Percentiles rank a stretch among this genome's conserved stretches.
phyloP scores from a whole-genome alignment of 2,888 invertebrate genomes.

The Megalurothrips usitatus region DNA sequence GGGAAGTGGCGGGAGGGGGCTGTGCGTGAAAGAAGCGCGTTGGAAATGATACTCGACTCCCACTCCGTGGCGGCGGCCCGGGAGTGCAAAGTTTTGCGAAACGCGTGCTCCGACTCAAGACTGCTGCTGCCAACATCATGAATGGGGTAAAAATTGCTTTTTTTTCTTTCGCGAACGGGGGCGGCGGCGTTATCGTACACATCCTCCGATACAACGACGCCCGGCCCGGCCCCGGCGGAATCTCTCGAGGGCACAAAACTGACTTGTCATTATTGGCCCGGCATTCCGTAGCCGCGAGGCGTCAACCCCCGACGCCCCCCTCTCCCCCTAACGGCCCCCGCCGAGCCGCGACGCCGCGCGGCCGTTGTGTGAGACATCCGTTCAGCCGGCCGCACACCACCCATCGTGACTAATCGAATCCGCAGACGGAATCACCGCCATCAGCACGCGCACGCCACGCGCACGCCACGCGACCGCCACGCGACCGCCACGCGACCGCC shows the following conservation, averaged over 20 bases:
- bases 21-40: too few species aligned
- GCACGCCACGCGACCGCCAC: neutral
- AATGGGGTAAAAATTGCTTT: constrained; percentile 7
- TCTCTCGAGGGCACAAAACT: neutral
- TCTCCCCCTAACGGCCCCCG: neutral
- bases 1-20: too few species aligned
- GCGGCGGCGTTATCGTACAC: neutral
- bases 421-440: neutral
- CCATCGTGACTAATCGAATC: neutral
- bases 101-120: too few species aligned
- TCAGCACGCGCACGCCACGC: neutral
- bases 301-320: neutral
- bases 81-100: too few species aligned
- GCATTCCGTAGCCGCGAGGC: neutral
- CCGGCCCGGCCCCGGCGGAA: neutral
- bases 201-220: neutral
- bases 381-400: neutral
- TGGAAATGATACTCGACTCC: too few species aligned
- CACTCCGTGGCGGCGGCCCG: too few species aligned
- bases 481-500: neutral
- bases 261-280: constrained; percentile 1
- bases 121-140: too few species aligned
- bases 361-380: too few species aligned
- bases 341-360: neutral
- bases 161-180: too few species aligned